Base-by-base conservation (phyloP, 2,888 invertebrate species). In the Melangyna quadrimaculata region DNA sequence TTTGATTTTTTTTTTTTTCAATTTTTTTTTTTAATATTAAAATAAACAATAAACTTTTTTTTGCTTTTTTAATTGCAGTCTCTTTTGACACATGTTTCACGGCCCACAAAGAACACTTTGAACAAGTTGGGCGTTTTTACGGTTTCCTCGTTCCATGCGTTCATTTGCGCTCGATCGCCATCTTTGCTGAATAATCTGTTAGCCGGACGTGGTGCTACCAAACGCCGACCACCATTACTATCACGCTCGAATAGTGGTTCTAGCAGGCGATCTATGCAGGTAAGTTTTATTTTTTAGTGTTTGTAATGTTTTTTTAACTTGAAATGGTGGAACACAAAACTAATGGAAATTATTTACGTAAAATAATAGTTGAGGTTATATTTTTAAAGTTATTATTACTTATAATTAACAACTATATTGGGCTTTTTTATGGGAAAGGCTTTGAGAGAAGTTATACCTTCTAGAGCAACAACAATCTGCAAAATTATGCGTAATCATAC, bases 61-160 rank as follows among this genome's bases (percentile, higher is more conserved):
- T 69, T 57, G 78, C 70, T 79, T 87, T 87, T 88, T 90, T 91
- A 91, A 88, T 94, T 94, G 4, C 95, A 98, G 98, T 98, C 98
- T 88, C 94, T 99, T 90, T 94, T 99, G 90, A 97, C 98, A 77
- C 98, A 98, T 93, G 98, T 98, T 83, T 98, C 98, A 29, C 96
- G 98, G 89, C 96, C 97, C 89, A 98, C 98, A 88, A 99, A 99
- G 94, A 96, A 96, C 90, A 98, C 97, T 61, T 93, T 99, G 90
- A 98, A 98, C 93, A 97, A 98, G 92, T 94, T 99, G 90, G 98
- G 98, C 84, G 98, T 98, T 89, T 98, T 98, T 94, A 98, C 98
- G 71, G 98, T 99, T 89, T 98, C 98, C 78, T 98, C 98, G 88
- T 98, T 99, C 94, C 98, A 99, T 93, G 99, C 98, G 88, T 98